Base-by-base conservation (phyloP, 2,888 invertebrate genomes). In the Oscheius sp. region DNA sequence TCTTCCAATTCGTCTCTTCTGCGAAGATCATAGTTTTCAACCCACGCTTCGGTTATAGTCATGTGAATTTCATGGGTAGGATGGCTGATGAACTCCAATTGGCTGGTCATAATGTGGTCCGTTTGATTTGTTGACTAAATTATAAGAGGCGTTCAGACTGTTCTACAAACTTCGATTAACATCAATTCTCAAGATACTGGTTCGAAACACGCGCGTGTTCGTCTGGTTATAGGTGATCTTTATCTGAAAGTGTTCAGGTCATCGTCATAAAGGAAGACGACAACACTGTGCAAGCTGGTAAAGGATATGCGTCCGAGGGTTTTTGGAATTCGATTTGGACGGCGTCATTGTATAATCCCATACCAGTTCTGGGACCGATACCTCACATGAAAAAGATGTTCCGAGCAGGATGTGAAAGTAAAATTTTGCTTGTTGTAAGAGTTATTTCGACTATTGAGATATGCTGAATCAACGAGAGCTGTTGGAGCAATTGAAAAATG, bases 51-150 rank as follows among this genome's bases (percentile, higher is more conserved):
- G 78, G 78, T 5, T 76, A 74, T 50, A 80, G 79, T 66, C 79
- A 80, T 74, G 68, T 71, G 10, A 80, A 80, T 59, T 80, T 80
- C 72, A 76, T 80, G 76, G 79, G 78, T 0, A 73, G 75, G 33
- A 60, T 80, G 29, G 73, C 79, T 1, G 79, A 80, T 63, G 73
- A 76, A 29, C 73, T 80, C 0, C 75, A 76, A 4, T 74, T 73
- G n/a, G 76, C 74, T 2, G 78, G 78, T 0, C 79, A 80, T 48
- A 72, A 78, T 65, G 79, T 80, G 78, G 79, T 70, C 9, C 11
- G 59, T 53, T 10, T 33, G 11, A 42, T n/a, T 10, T 37, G 10
- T 11, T 35, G 9, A 4, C 3, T n/a, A 42, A 42, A n/a, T 35
- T 32, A 10, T 9, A 37, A 9, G 51, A 2, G 2, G 2, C 42